Evolutionary conservation across 2,797 vertebrate species (phyloP), one percentile per base, ranked within the genome.

Genomic region (Octomys mimax): DNA sequence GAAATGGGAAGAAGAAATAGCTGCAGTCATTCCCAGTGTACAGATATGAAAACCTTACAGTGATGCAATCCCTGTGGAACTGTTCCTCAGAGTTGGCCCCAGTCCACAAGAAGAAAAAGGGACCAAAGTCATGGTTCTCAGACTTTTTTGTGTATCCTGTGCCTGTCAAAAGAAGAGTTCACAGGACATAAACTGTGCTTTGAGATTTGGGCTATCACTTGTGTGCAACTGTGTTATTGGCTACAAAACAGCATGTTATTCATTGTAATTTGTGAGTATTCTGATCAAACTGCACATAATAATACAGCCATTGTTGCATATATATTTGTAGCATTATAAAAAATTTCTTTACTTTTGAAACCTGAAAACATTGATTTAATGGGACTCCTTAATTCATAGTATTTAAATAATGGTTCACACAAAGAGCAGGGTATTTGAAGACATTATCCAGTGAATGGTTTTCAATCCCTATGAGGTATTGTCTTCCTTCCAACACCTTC

Each of bases 321-420:
- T 88, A 79, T 49, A 79, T 81, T 81, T 87, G 62, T 90, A 57
- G 14, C 46, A 70, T 85, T 85, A 68, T 71, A 75, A 85, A 68
- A 96, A 89, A 92, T 78, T 31, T 39, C 77, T 83, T 89, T 97
- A 52, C 92, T 82, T 79, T 46, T 19, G 59, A 94, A 88, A 86
- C 80, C 79, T 82, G 57, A 88, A 92, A 83, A 81, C 93, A 52
- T 49, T 68, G 21, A 81, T 66, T 61, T 71, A 71, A 57, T 75
- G 26, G 39, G n/a, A 79, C 61, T 95, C 83, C 85, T 84, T 83
- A 91, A 90, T 82, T 92, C 82, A 61, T 1, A 19, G 33, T 71
- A 39, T 93, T 93, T 89, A 80, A 95, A 62, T 90, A 82, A 87
- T 31, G 70, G 33, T 42, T 36, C n/a, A 42, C 39, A 42, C 24